Evolutionary conservation across 2,888 invertebrate species (phyloP), one percentile per base, ranked within the genome.

Genomic region (Drosophila meridiana): DNA sequence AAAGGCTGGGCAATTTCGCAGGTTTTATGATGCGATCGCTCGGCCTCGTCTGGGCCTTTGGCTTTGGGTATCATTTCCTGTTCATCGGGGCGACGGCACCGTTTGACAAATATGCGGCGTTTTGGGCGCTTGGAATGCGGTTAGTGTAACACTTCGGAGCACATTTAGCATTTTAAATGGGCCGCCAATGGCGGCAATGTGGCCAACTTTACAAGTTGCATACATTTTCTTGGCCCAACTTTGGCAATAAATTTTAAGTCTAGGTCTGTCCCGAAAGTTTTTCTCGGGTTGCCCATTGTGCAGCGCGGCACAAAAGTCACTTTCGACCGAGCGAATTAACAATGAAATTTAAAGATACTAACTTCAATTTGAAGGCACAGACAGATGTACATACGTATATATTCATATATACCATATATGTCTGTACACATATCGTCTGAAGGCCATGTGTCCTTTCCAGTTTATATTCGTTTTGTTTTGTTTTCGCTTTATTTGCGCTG

Each of bases 1-100:
- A 64, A 45, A 45, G 65, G 62, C 66, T 56, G 71, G 78, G 78
- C 76, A 69, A 78, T 76, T 80, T 70, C 60, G 60, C 72, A 77
- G 82, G 82, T 76, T 83, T 84, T 89, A 84, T 89, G 87, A 89
- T 82, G 77, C 80, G 87, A 89, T 85, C 89, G 80, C 45, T 76
- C 67, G 55, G 67, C 58, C 66, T 53, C 62, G 66, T 58, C 53
- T 58, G 48, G 20, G 20, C 20, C 30, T 11, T 40, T 64, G 56
- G 65, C 50, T 69, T 70, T 67, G 69, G 68, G 68, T 83, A 78
- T 76, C 78, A 69, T 76, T 84, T 88, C 89, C 87, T 78, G 77
- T 87, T 70, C 82, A 89, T 87, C 89, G 80, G 73, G 70, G 60
- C 75, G 67, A 63, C 47, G 56, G 43, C 42, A 55, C 67, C 26